Percentiles rank a stretch among this genome's conserved stretches.
phyloP scores from a whole-genome alignment of 2,888 invertebrate genomes.

The Fragum sueziense region DNA sequence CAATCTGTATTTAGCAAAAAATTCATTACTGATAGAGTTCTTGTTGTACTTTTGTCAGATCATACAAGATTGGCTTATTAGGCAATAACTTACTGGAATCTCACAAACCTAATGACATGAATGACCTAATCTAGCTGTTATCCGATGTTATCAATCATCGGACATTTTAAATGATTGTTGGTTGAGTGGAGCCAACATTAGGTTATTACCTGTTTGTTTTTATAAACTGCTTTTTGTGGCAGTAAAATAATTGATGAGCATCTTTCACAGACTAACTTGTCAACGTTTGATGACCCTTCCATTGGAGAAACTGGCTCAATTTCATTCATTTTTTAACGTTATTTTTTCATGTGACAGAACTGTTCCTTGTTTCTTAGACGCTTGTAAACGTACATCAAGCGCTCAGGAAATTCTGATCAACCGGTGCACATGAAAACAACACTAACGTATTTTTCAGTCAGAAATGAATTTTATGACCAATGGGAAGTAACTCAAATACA shows the following conservation, averaged over 20 bases:
- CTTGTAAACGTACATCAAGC: neutral
- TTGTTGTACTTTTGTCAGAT: too few species aligned
- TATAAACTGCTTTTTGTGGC: conserved; percentile 64
- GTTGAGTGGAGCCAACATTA: too few species aligned
- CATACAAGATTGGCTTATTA: too few species aligned
- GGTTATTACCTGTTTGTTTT: conserved; percentile 72
- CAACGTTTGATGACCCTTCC: conserved; percentile 62
- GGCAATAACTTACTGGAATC: neutral
- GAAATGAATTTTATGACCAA: neutral
- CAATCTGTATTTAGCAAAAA: too few species aligned
- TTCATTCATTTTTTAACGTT: conserved; percentile 1
- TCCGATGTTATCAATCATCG: too few species aligned
- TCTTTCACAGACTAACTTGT: conserved; percentile 69
- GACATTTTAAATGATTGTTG: too few species aligned
- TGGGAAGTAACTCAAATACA: conserved; percentile 1
- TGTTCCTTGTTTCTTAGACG: neutral
- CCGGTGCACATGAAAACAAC: neutral
- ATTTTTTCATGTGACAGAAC: conserved; percentile 2
- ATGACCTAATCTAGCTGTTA: neutral
- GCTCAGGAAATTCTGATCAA: neutral
- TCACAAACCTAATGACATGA: neutral
- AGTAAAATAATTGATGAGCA: conserved; percentile 72
- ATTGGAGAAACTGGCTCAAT: neutral
- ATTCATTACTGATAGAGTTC: too few species aligned
- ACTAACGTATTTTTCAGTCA: neutral